phyloP scores from a whole-genome alignment of 2,888 invertebrate species.

The Graphium colonna region DNA sequence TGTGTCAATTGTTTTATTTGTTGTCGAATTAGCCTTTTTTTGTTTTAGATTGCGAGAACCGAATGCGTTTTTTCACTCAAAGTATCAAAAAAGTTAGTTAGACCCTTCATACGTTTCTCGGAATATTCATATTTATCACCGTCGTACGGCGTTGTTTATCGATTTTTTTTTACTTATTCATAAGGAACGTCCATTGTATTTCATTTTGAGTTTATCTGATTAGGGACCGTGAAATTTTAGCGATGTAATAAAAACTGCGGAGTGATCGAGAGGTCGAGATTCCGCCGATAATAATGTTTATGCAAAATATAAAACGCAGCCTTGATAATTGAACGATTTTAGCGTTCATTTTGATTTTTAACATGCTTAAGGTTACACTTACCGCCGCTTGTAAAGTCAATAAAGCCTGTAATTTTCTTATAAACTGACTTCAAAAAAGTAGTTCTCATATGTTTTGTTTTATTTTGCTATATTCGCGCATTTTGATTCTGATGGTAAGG shows the following conservation, averaged over 20 bases:
- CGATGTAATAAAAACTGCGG: constrained; percentile 18
- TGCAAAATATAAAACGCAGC: background rate
- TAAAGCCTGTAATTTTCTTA: background rate
- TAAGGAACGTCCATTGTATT: constrained; percentile 1
- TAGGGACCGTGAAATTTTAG: constrained; percentile 16
- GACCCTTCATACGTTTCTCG: constrained; percentile 35
- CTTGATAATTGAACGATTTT: background rate
- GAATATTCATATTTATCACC: constrained; percentile 34
- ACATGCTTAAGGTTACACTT: background rate
- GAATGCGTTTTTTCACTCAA: constrained; percentile 17
- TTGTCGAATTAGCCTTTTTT: background rate
- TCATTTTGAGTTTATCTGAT: constrained; percentile 19
- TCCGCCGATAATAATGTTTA: constrained; percentile 11
- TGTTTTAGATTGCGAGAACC: background rate
- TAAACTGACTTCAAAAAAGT: too few relatives aligned
- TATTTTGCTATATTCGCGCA: too few relatives aligned
- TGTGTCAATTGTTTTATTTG: too few relatives aligned
- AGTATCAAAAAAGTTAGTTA: constrained; percentile 27
- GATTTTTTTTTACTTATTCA: constrained; percentile 2
- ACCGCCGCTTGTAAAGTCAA: background rate
- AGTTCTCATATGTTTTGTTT: too few relatives aligned
- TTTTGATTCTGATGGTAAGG: too few relatives aligned
- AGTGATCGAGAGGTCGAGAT: constrained; percentile 3
- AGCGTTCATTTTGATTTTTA: background rate
- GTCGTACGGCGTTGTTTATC: constrained; percentile 15